phyloP scores from a whole-genome alignment of 2,113 vertebrate genomes.

The Mormyrus lacerda region DNA sequence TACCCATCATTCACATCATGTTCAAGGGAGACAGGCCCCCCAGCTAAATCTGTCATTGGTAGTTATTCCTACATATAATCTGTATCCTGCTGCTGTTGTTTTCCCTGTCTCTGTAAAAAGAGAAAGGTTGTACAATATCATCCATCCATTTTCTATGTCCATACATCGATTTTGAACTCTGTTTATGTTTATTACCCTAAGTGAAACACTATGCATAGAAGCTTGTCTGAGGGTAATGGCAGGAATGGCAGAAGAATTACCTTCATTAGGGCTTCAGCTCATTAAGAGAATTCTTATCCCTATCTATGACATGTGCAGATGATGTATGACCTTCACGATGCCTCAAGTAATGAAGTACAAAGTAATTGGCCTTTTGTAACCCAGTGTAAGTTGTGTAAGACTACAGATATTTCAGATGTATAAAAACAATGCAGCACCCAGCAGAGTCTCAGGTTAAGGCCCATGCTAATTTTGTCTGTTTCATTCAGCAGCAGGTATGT shows the following conservation, averaged over 20 bases:
- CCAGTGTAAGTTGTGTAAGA: not conserved
- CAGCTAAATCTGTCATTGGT: not conserved
- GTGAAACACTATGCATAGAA: not conserved
- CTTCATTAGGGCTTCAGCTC: not conserved
- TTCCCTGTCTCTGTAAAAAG: not conserved
- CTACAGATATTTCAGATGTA: not conserved
- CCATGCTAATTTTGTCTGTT: not conserved
- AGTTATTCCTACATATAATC: not conserved
- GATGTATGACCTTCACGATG: not conserved
- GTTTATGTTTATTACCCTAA: not conserved
- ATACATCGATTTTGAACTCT: not conserved
- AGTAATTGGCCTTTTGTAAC: not conserved
- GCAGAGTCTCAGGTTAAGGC: not conserved
- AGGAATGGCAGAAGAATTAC: not conserved
- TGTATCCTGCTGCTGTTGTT: not conserved
- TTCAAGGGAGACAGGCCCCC: not conserved
- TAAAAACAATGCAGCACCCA: not conserved
- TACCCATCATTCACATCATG: not conserved
- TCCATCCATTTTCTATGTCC: not conserved
- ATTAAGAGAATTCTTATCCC: not conserved
- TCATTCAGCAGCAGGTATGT: not conserved
- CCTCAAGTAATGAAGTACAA: not conserved
- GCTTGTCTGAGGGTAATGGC: not conserved
- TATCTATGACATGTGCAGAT: not conserved
- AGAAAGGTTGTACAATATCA: not conserved